These are phyloP conservation scores for Apostichopus japonicus DNA, from an alignment of 35 echinoderm and acorn worm genomes.

Conservation along the genomic window DNA sequence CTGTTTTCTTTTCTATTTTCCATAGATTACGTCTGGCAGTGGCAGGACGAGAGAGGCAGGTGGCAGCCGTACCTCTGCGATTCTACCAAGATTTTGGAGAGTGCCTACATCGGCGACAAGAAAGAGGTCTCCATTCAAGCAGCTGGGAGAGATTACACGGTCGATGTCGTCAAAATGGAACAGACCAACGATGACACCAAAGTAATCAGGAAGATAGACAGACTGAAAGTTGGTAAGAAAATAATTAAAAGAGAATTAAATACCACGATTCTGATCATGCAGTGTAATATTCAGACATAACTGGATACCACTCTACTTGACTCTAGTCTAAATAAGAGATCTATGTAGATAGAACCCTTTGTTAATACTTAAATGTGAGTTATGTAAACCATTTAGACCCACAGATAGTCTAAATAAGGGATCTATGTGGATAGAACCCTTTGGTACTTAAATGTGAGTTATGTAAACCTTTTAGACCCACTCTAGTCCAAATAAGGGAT, in stretches of 20 bases:
- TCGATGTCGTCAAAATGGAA: constrained; percentile 83
- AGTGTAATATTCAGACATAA: background rate
- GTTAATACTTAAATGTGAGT: no score
- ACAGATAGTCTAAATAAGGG: no score
- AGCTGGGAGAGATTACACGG: constrained; percentile 60
- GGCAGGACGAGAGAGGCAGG: constrained; percentile 87
- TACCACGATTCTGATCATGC: background rate
- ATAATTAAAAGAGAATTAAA: background rate
- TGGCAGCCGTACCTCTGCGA: constrained; percentile 69
- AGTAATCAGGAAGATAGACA: constrained; percentile 58
- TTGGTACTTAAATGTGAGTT: no score
- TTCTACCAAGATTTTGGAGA: constrained; percentile 56
- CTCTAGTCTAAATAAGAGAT: no score
- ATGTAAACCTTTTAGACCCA: no score
- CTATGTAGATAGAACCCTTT: no score
- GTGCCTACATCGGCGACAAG: constrained; percentile 25
- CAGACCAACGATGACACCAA: constrained; percentile 79
- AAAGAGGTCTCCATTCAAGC: constrained; percentile 52
- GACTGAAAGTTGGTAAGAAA: constrained; percentile 69
- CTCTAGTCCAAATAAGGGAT: no score
- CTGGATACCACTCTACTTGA: no score
- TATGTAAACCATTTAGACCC: no score
- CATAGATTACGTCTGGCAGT: constrained; percentile 91
- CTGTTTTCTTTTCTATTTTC: no score
- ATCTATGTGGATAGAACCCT: no score